These are phyloP conservation scores for Lepidocolaptes lacrymiger DNA, from an alignment of 2,797 vertebrate genomes.

Conservation along the genomic window DNA sequence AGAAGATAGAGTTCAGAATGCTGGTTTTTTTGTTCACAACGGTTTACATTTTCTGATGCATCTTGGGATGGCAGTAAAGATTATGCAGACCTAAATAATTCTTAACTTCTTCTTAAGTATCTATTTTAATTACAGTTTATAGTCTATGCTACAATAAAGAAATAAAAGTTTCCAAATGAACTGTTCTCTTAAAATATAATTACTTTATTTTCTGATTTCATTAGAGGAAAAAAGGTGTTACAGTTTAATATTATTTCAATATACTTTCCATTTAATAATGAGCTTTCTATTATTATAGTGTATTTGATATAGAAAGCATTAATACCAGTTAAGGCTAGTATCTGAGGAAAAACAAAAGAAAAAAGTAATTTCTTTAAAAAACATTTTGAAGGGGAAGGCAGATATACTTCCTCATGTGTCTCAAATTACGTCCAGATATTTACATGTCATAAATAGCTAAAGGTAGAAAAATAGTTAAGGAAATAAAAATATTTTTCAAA, in stretches of 20 bases:
- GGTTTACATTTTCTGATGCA: not conserved
- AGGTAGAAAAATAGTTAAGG: not conserved
- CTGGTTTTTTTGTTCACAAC: not conserved
- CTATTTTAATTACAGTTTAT: not conserved
- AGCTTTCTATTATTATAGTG: not conserved
- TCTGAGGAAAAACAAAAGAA: not conserved
- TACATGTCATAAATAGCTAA: not conserved
- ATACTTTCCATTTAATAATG: not conserved
- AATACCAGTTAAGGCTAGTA: not conserved
- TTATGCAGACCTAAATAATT: not conserved
- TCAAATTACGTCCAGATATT: not conserved
- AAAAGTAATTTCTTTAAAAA: not conserved
- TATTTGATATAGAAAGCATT: not conserved
- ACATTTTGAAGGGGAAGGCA: not conserved
- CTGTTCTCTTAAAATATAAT: not conserved
- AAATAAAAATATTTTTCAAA: not conserved
- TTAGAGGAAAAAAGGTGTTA: not conserved
- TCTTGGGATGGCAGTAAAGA: not conserved
- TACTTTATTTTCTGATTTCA: not conserved
- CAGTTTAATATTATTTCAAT: not conserved
- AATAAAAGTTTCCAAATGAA: not conserved
- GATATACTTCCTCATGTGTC: not conserved
- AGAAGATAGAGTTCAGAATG: not conserved
- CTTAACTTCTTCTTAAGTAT: not conserved
- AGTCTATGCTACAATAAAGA: not conserved